Conservation (phyloP, 2,113 vertebrate species). For the Nothocercus nigrocapillus region DNA sequence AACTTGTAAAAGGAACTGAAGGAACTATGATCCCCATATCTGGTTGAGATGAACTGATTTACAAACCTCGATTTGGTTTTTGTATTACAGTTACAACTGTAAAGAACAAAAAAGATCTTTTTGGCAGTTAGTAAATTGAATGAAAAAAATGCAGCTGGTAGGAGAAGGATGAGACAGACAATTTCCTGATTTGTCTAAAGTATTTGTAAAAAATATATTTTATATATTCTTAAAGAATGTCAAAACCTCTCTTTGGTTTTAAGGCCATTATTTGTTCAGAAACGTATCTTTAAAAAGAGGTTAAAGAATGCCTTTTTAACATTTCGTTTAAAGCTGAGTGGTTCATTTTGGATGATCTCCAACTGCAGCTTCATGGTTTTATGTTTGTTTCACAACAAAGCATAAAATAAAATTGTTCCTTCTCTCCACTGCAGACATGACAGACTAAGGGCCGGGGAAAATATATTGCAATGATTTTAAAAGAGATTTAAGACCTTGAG, state of each 20-base stretch:
- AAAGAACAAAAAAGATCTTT: too few relatives aligned
- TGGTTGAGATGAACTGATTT: neutral
- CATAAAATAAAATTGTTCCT: neutral
- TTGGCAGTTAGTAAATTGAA: neutral
- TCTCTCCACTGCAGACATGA: neutral
- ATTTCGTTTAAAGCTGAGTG: neutral
- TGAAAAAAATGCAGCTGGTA: neutral
- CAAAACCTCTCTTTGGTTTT: neutral
- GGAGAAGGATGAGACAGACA: neutral
- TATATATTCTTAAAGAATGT: neutral
- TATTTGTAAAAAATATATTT: neutral
- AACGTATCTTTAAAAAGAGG: neutral
- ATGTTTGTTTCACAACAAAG: constrained; percentile 19
- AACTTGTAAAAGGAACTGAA: neutral
- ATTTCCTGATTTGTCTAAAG: neutral
- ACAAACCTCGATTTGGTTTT: neutral
- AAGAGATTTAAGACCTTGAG: neutral
- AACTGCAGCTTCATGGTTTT: neutral
- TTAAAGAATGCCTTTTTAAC: neutral
- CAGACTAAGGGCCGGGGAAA: neutral
- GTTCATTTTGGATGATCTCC: constrained; percentile 6
- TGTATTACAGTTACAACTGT: neutral
- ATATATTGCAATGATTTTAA: neutral
- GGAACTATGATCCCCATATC: neutral
- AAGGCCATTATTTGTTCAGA: neutral